Conservation (phyloP, 2,888 invertebrate genomes). For the Agapostemon virescens region DNA sequence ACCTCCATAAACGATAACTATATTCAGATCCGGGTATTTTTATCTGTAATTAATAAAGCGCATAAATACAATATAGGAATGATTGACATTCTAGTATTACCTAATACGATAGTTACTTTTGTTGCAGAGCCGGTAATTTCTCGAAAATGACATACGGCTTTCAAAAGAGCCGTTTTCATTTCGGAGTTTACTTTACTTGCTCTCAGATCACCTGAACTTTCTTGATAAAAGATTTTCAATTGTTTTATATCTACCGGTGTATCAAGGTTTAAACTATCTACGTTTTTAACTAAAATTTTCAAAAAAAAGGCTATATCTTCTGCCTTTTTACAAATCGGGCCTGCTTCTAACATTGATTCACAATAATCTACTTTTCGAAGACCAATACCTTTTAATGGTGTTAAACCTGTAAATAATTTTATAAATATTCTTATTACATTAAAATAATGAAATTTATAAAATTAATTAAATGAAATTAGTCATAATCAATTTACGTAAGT, state of each 20-base stretch:
- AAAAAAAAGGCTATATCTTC: conserved; percentile 90
- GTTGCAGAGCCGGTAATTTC: conserved; percentile 76
- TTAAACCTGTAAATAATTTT: conserved; percentile 82
- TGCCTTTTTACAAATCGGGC: conserved; percentile 90
- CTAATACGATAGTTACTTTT: conserved; percentile 66
- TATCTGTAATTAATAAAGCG: conserved; percentile 69
- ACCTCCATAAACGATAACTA: conserved; percentile 87
- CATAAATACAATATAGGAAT: not conserved
- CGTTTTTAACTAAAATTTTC: conserved; percentile 84
- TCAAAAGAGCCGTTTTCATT: conserved; percentile 84
- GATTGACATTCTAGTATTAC: not conserved
- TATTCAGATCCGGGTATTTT: conserved; percentile 81
- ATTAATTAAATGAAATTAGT: not conserved
- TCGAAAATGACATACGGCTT: conserved; percentile 80
- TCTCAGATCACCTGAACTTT: conserved; percentile 87
- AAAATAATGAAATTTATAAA: not conserved
- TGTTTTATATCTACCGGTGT: conserved; percentile 84
- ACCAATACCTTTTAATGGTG: conserved; percentile 83
- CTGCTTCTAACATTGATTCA: conserved; percentile 91
- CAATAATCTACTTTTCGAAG: conserved; percentile 83
- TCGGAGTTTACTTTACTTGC: conserved; percentile 87
- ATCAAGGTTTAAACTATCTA: conserved; percentile 83
- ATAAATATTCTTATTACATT: conserved; percentile 11
- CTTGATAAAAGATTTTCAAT: conserved; percentile 89
- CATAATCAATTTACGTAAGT: no score